Percentiles rank a stretch among this genome's conserved stretches.
phyloP scores from a whole-genome alignment of 2,797 vertebrate genomes.

The Holocentrus rufus region DNA sequence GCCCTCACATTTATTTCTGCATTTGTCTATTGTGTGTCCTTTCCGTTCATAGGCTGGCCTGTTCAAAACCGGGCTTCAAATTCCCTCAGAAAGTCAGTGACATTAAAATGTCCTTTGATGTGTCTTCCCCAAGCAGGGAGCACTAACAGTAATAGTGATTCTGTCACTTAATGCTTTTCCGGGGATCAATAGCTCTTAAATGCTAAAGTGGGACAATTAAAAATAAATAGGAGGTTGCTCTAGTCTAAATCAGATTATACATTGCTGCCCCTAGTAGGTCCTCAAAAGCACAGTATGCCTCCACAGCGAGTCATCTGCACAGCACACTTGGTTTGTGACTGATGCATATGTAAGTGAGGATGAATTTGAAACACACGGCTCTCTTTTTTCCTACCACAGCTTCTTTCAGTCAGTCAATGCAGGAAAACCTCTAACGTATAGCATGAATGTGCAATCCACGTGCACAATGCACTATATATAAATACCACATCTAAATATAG shows the following conservation, averaged over 20 bases:
- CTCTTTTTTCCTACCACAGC: conserved; percentile 41
- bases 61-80: conserved; percentile 93
- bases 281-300: conserved; percentile 89
- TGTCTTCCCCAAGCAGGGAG: conserved; percentile 97
- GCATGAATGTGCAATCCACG: neutral
- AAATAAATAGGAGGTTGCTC: conserved; percentile 94
- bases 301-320: conserved; percentile 82
- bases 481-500: neutral
- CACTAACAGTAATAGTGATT: conserved; percentile 99
- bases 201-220: conserved; percentile 99
- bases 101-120: conserved; percentile 99
- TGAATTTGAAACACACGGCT: conserved; percentile 73
- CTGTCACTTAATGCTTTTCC: conserved; percentile 97
- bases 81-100: conserved; percentile 98
- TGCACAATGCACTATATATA: neutral
- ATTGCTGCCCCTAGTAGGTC: conserved; percentile 83
- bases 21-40: conserved; percentile 95
- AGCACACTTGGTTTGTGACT: conserved; percentile 79
- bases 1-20: conserved; percentile 94
- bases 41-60: conserved; percentile 95
- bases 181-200: conserved; percentile 99
- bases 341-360: conserved; percentile 85
- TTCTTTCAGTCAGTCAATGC: conserved; percentile 53
- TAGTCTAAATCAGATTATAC: conserved; percentile 88
- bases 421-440: conserved; percentile 39